phyloP scores from a whole-genome alignment of 2,888 invertebrate species.

The Calameuta pallipes region DNA sequence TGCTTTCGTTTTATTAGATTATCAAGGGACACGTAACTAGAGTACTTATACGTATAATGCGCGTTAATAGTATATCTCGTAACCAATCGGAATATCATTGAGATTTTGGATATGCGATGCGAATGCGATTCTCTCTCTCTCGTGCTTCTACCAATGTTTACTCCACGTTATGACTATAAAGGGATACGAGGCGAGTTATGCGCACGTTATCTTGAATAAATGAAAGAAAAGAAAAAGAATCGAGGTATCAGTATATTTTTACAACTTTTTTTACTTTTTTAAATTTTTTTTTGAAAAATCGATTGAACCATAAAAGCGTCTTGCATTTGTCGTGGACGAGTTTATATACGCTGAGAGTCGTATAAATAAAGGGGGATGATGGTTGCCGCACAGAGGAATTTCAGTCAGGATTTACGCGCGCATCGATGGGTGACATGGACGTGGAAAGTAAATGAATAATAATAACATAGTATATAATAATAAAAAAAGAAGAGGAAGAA shows the following conservation, averaged over 20 bases:
- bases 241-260: constrained; percentile 18
- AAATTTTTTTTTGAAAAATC: background rate
- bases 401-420: constrained; percentile 43
- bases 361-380: constrained; percentile 21
- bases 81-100: background rate
- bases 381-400: constrained; percentile 39
- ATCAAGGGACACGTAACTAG: background rate
- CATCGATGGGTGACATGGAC: background rate
- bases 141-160: background rate
- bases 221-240: constrained; percentile 15
- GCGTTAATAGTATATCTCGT: background rate
- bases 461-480: background rate
- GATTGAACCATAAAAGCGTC: background rate
- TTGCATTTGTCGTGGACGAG: background rate
- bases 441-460: background rate
- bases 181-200: constrained; percentile 32
- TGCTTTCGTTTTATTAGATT: background rate
- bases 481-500: background rate
- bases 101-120: background rate
- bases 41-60: background rate
- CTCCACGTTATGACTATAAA: constrained; percentile 19
- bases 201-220: constrained; percentile 33
- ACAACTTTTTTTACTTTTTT: background rate
- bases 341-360: background rate
- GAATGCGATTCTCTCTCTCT: background rate